phyloP scores from a whole-genome alignment of 2,797 vertebrate genomes.

The Pseudomugil tenellus region DNA sequence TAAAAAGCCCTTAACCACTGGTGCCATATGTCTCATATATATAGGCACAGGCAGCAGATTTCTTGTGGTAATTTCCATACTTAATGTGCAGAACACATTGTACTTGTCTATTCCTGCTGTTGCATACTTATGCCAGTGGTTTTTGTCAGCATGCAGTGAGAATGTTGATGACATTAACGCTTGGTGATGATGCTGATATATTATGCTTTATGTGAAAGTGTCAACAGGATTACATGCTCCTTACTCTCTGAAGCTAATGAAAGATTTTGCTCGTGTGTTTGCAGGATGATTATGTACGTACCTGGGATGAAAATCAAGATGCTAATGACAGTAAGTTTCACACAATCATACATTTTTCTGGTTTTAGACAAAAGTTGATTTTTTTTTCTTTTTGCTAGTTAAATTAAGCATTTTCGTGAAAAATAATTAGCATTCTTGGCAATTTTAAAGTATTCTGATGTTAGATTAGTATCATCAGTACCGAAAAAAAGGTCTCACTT shows the following conservation, averaged over 20 bases:
- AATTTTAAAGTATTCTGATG: not conserved
- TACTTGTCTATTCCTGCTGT: conserved; percentile 46
- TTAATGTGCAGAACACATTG: conserved; percentile 33
- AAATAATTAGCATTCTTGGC: no score
- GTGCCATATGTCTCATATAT: conserved; percentile 56
- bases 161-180: conserved; percentile 44
- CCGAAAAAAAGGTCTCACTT: no score
- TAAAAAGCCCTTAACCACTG: conserved; percentile 39
- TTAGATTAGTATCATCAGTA: not conserved
- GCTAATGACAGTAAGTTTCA: conserved; percentile 92
- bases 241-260: conserved; percentile 20
- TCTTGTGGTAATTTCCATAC: conserved; percentile 64
- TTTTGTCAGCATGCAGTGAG: conserved; percentile 49
- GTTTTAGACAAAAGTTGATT: not conserved
- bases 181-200: conserved; percentile 35
- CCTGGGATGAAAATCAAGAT: conserved; percentile 94
- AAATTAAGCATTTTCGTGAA: not conserved
- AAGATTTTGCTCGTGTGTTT: conserved; percentile 52
- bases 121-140: conserved; percentile 55
- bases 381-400: not conserved
- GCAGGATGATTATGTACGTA: conserved; percentile 96
- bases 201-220: conserved; percentile 16
- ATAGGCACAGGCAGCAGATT: conserved; percentile 38
- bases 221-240: conserved; percentile 17
- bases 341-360: not conserved